These are phyloP conservation scores for Diadema setosum DNA, from an alignment of 35 echinoderm and acorn worm species.

Conservation along the genomic window DNA sequence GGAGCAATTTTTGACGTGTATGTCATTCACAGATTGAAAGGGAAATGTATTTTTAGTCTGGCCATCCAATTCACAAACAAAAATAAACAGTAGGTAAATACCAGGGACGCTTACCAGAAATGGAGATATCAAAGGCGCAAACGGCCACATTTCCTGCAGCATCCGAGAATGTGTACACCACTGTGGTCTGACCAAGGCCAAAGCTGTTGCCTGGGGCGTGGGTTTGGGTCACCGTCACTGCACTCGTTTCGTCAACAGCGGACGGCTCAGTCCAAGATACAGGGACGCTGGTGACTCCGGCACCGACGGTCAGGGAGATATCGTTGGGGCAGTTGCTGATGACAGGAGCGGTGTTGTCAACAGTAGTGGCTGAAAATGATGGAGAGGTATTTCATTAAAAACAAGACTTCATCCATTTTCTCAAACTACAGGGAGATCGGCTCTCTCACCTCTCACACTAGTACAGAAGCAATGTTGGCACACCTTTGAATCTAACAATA, in stretches of 20 bases:
- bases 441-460: too few relatives aligned
- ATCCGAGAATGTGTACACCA: slow-evolving; percentile 48
- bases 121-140: slow-evolving; percentile 12
- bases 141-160: slow-evolving; percentile 12
- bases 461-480: too few relatives aligned
- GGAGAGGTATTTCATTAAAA: too few relatives aligned
- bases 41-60: too few relatives aligned
- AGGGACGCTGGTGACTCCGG: neutral
- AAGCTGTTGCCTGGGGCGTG: slow-evolving; percentile 19
- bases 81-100: too few relatives aligned
- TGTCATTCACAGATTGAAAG: too few relatives aligned
- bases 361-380: neutral
- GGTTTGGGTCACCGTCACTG: neutral
- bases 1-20: too few relatives aligned
- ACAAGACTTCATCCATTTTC: too few relatives aligned
- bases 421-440: too few relatives aligned
- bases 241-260: slow-evolving; percentile 20
- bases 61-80: too few relatives aligned
- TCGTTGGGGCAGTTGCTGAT: slow-evolving; percentile 46
- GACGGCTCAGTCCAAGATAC: slow-evolving; percentile 53
- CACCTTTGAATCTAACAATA: too few relatives aligned
- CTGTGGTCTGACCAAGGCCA: neutral
- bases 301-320: slow-evolving; percentile 7
- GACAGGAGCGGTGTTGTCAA: slow-evolving; percentile 44
- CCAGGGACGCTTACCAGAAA: neutral